These are phyloP conservation scores for Papilio polyxenes DNA, from an alignment of 1,140 invertebrate genomes.

Conservation along the genomic window DNA sequence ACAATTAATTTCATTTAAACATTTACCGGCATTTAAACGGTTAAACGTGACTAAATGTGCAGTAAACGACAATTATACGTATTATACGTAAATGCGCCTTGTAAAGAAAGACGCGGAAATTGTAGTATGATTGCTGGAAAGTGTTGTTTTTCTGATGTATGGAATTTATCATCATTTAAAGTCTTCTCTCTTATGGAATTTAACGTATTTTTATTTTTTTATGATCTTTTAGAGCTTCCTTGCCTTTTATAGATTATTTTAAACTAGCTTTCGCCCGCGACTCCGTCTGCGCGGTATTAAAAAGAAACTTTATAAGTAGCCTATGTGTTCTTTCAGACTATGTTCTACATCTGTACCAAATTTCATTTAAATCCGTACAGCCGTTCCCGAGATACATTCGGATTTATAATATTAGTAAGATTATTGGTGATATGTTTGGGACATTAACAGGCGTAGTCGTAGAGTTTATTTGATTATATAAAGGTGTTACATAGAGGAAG, in stretches of 20 bases:
- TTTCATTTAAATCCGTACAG: no score
- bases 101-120: not conserved
- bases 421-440: no score
- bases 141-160: constrained; percentile 1
- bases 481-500: not conserved
- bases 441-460: not conserved
- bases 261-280: no score
- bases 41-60: constrained; percentile 26
- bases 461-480: not conserved
- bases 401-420: no score
- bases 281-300: no score
- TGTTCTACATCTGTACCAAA: no score
- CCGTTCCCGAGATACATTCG: no score
- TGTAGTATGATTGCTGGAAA: not conserved
- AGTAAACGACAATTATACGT: not conserved
- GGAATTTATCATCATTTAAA: not conserved
- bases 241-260: no score
- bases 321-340: no score
- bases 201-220: not conserved
- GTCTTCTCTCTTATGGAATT: not conserved
- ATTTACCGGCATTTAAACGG: not conserved
- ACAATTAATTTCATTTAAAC: constrained; percentile 21
- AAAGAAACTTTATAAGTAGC: no score
- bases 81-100: not conserved
- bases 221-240: not conserved